A percentile compares a stretch with the other conserved stretches of the same genome.
These are phyloP conservation scores for Toxotes chatareus DNA, from an alignment of 2,113 vertebrate genomes.

Conservation along the genomic window DNA sequence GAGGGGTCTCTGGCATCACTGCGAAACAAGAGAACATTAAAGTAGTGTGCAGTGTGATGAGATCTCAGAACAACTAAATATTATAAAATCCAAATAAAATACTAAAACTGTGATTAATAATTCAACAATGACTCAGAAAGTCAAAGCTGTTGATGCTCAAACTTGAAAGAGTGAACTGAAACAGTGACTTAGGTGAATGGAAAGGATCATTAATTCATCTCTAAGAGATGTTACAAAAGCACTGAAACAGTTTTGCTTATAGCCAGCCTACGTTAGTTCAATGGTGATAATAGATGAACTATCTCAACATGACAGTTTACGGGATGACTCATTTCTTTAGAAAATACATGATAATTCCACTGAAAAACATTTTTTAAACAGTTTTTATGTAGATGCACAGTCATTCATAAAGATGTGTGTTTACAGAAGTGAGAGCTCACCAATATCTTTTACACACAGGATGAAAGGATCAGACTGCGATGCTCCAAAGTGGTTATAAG, in stretches of 20 bases:
- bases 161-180: not conserved
- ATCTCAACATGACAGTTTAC: not conserved
- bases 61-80: not conserved
- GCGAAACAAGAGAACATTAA: constrained; percentile 22
- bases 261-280: constrained; percentile 30
- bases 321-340: constrained; percentile 27
- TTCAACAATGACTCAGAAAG: not conserved
- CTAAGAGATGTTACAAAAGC: constrained; percentile 6
- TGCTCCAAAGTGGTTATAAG: constrained; percentile 76
- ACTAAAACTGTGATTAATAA: not conserved
- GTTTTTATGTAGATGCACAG: not conserved
- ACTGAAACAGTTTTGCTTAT: constrained; percentile 19
- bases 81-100: not conserved
- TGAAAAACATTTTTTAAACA: not conserved
- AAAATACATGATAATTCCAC: not conserved
- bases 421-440: constrained; percentile 52
- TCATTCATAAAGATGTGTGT: not conserved
- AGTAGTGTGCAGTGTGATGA: not conserved
- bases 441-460: constrained; percentile 60
- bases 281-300: not conserved
- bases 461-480: constrained; percentile 66
- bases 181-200: not conserved
- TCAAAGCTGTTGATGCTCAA: not conserved
- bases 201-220: not conserved
- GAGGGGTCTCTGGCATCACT: constrained; percentile 81